Evolutionary conservation across 2,888 invertebrate species (phyloP).

Genomic region (Oscheius sp.): DNA sequence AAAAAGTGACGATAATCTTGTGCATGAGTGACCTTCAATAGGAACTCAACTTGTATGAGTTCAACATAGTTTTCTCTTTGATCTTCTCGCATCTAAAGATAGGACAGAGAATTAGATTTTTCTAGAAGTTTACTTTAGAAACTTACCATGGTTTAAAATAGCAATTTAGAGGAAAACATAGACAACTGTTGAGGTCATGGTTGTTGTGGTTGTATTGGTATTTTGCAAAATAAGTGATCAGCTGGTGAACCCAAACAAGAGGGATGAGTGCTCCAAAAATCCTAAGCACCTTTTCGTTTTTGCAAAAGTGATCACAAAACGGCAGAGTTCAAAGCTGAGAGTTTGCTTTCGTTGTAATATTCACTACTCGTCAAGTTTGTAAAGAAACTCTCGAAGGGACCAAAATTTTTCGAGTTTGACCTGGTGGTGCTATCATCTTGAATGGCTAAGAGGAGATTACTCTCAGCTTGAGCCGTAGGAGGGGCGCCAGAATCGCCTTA

Average conservation of each 20-base stretch:
- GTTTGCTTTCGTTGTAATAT: no score
- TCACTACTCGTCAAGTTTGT: no score
- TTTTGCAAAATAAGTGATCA: no score
- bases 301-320: no score
- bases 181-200: background rate
- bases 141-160: background rate
- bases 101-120: background rate
- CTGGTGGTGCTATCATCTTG: no score
- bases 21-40: background rate
- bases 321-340: no score
- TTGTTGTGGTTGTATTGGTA: no score
- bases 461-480: slow-evolving; percentile 3
- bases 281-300: no score
- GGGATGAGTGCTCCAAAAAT: no score
- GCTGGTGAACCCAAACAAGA: no score
- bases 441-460: background rate
- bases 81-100: background rate
- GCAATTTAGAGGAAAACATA: background rate
- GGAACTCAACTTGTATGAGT: background rate
- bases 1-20: background rate
- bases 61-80: background rate
- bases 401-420: no score
- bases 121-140: background rate
- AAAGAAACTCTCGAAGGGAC: no score
- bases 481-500: slow-evolving; percentile 24